Evolutionary conservation across 2,797 vertebrate genomes (phyloP).

Genomic region (Clarias platycephalus): DNA sequence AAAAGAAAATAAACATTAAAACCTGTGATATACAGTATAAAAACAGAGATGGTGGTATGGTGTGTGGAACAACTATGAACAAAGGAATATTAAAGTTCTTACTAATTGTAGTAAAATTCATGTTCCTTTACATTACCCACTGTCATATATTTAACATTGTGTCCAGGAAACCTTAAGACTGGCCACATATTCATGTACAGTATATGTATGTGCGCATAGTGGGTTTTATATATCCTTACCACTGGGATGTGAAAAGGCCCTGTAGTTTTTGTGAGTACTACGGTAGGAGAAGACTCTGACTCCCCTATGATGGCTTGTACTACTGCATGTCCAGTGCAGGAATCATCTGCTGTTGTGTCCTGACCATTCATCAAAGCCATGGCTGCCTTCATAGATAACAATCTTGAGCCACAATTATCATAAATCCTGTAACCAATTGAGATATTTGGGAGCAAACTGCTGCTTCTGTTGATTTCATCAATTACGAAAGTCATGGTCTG

Average conservation of each 20-base stretch:
- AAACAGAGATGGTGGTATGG: neutral
- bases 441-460: slow-evolving; percentile 54
- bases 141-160: neutral
- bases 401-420: slow-evolving; percentile 56
- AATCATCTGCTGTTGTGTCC: slow-evolving; percentile 47
- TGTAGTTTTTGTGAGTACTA: slow-evolving; percentile 69
- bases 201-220: too few relatives aligned
- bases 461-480: slow-evolving; percentile 60
- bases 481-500: slow-evolving; percentile 59
- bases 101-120: neutral
- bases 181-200: neutral
- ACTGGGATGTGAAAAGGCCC: slow-evolving; percentile 74
- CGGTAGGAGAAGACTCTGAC: slow-evolving; percentile 73
- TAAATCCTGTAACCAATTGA: slow-evolving; percentile 57
- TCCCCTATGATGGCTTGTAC: slow-evolving; percentile 75
- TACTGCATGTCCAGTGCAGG: slow-evolving; percentile 64
- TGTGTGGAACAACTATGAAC: neutral
- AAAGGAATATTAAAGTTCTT: neutral
- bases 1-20: neutral
- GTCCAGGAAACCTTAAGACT: neutral
- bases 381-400: slow-evolving; percentile 50
- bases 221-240: slow-evolving; percentile 59
- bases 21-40: neutral
- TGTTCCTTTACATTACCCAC: neutral
- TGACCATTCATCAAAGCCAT: slow-evolving; percentile 57